Conservation (phyloP, 2,888 invertebrate species). For the Idaea aversata region DNA sequence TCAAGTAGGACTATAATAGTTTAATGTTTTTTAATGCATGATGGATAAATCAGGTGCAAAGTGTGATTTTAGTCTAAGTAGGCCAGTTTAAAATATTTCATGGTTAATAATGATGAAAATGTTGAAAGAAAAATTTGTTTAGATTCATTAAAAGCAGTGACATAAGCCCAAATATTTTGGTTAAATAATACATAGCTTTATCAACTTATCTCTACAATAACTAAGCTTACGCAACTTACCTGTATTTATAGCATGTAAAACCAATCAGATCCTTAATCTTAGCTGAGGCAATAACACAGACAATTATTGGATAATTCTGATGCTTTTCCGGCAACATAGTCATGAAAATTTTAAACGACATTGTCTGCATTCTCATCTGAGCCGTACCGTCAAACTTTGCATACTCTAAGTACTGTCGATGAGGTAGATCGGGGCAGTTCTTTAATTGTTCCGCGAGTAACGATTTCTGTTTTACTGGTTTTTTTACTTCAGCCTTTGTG, state of each 20-base stretch:
- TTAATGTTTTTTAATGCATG: no score
- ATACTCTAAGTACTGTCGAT: constrained; percentile 93
- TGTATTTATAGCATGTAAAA: constrained; percentile 93
- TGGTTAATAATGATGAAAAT: no score
- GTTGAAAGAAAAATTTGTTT: no score
- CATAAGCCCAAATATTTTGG: no score
- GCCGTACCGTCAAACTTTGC: constrained; percentile 95
- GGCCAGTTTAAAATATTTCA: no score
- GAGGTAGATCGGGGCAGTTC: constrained; percentile 87
- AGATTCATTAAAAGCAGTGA: no score
- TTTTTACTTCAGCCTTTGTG: constrained; percentile 62
- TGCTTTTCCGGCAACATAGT: constrained; percentile 91
- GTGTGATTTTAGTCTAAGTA: no score
- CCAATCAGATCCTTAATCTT: constrained; percentile 96
- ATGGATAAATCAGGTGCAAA: no score
- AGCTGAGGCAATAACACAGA: constrained; percentile 90
- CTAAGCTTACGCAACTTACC: constrained; percentile 51
- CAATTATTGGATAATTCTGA: constrained; percentile 90
- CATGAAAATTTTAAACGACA: constrained; percentile 93
- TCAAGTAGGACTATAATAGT: no score
- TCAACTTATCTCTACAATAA: not conserved
- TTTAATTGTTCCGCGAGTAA: constrained; percentile 87
- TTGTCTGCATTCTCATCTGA: constrained; percentile 88
- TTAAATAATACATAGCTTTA: not conserved
- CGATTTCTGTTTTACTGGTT: constrained; percentile 74